A percentile compares a stretch with the other conserved stretches of the same genome.
These are phyloP conservation scores for Uria lomvia DNA, from an alignment of 2,113 vertebrate species.

Conservation along the genomic window DNA sequence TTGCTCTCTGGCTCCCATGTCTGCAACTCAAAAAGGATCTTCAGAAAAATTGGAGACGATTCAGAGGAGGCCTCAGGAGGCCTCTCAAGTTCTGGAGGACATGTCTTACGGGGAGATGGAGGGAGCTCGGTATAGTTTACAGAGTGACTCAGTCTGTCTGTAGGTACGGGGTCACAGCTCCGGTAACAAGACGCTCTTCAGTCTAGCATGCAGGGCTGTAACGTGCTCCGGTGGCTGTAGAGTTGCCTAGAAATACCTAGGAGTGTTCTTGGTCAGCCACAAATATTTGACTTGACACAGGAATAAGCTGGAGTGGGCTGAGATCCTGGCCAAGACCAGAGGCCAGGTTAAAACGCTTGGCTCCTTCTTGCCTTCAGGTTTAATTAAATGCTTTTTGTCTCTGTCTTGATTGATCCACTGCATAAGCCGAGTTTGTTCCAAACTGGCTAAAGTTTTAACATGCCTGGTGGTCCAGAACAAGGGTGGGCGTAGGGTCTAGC, in stretches of 20 bases:
- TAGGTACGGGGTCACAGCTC: neutral
- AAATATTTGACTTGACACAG: constrained; percentile 2
- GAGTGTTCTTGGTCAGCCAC: constrained; percentile 37
- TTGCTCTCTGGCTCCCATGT: neutral
- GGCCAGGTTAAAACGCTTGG: neutral
- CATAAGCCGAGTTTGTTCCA: neutral
- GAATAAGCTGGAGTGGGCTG: neutral
- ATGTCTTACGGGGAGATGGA: neutral
- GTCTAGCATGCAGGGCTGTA: neutral
- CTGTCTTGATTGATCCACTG: neutral
- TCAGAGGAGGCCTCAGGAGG: neutral
- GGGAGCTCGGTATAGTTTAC: neutral
- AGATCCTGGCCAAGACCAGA: neutral
- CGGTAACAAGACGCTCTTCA: neutral
- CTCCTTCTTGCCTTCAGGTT: constrained; percentile 6
- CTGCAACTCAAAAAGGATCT: neutral
- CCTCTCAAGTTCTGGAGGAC: neutral
- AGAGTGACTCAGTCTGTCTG: neutral
- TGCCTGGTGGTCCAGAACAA: neutral
- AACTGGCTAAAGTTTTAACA: neutral
- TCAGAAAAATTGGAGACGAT: neutral
- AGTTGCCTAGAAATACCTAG: neutral
- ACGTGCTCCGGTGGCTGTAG: rapidly evolving
- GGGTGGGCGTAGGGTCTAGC: neutral
- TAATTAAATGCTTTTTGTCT: neutral